Conservation (phyloP, 2,797 vertebrate species). For the Esox masquinongy region DNA sequence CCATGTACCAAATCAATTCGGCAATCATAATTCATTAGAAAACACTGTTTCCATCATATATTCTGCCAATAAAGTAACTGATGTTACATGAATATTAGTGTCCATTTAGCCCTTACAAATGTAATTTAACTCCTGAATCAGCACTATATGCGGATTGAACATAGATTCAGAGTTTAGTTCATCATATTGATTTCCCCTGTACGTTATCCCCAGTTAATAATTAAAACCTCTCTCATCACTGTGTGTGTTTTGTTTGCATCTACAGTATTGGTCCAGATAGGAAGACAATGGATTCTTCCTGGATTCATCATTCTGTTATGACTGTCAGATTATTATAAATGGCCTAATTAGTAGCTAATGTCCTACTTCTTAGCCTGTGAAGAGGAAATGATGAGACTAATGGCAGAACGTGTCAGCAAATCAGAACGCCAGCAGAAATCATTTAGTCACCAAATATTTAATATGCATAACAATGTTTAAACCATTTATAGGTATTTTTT, state of each 20-base stretch:
- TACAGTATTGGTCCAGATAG: slow-evolving; percentile 11
- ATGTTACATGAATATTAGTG: no score
- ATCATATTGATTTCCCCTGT: background rate
- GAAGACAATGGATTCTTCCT: background rate
- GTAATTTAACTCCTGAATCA: no score
- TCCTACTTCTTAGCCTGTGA: slow-evolving; percentile 11
- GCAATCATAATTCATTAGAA: no score
- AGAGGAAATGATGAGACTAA: slow-evolving; percentile 1
- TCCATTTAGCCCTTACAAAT: no score
- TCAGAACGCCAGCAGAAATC: background rate
- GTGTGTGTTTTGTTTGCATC: background rate
- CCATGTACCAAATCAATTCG: no score
- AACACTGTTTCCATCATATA: no score
- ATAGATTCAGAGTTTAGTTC: background rate
- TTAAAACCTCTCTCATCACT: background rate
- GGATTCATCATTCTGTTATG: slow-evolving; percentile 33
- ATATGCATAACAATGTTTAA: background rate
- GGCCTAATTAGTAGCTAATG: slow-evolving; percentile 39
- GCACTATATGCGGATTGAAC: background rate
- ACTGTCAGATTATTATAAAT: slow-evolving; percentile 34
- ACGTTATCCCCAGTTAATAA: background rate
- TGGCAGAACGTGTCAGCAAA: background rate
- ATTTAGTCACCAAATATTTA: background rate
- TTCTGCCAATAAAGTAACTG: no score
- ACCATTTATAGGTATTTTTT: background rate